Evolutionary conservation across 2,113 vertebrate species (phyloP).

Genomic region (Spermophilus dauricus): DNA sequence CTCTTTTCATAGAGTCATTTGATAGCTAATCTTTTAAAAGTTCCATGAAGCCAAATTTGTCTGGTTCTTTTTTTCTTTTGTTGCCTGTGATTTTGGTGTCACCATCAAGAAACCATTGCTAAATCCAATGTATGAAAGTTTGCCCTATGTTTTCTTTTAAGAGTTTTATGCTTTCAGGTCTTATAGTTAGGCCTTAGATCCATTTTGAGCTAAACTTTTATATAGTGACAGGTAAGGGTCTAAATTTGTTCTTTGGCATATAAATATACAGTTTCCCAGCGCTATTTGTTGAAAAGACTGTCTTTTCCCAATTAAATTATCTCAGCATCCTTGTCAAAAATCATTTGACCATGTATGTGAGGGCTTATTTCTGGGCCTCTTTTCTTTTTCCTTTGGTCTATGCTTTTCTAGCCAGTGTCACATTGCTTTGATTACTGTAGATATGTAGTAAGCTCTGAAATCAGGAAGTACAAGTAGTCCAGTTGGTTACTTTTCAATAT

Average conservation of each 20-base stretch:
- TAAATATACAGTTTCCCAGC: not conserved
- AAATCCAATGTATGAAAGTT: not conserved
- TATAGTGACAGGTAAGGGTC: not conserved
- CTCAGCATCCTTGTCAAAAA: not conserved
- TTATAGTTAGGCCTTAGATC: not conserved
- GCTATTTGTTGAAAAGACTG: not conserved
- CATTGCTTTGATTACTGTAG: not conserved
- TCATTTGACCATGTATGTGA: not conserved
- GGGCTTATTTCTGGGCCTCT: not conserved
- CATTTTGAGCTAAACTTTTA: not conserved
- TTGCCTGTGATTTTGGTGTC: not conserved
- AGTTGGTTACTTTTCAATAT: not conserved
- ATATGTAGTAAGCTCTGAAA: not conserved
- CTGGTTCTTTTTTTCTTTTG: not conserved
- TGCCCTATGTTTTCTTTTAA: not conserved
- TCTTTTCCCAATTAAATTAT: not conserved
- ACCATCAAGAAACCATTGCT: not conserved
- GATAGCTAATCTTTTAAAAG: not conserved
- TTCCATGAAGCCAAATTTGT: not conserved
- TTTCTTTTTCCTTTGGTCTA: not conserved
- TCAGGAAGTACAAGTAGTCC: not conserved
- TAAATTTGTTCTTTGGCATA: not conserved
- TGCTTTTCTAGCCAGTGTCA: not conserved
- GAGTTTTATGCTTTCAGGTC: not conserved
- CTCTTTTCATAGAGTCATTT: not conserved